phyloP scores from a whole-genome alignment of 2,888 invertebrate genomes.

The Philaethria dido region DNA sequence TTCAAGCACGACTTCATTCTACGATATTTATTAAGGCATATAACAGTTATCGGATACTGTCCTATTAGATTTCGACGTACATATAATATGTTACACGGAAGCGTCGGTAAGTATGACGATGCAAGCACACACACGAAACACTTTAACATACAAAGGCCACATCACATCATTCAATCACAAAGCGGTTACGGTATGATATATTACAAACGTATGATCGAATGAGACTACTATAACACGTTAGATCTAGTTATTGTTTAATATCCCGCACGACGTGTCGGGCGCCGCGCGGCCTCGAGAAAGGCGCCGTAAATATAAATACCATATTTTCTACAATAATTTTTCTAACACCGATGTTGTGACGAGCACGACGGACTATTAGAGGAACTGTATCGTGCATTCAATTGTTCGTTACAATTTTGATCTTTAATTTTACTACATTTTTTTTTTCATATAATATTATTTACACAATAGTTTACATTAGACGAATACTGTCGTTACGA shows the following conservation, averaged over 20 bases:
- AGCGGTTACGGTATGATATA: slow-evolving; percentile 72
- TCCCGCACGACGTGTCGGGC: slow-evolving; percentile 61
- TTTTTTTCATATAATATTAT: slow-evolving; percentile 59
- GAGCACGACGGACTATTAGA: slow-evolving; percentile 79
- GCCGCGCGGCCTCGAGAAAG: slow-evolving; percentile 61
- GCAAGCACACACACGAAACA: slow-evolving; percentile 75
- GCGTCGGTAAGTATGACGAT: slow-evolving; percentile 69
- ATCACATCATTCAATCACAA: slow-evolving; percentile 83
- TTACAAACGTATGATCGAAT: slow-evolving; percentile 59
- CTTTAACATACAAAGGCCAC: slow-evolving; percentile 82
- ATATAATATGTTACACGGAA: slow-evolving; percentile 59
- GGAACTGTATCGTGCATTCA: slow-evolving; percentile 83
- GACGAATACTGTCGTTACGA: slow-evolving; percentile 50
- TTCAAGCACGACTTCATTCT: slow-evolving; percentile 27
- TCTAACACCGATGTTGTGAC: slow-evolving; percentile 66
- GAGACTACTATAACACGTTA: slow-evolving; percentile 61
- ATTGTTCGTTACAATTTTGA: slow-evolving; percentile 75
- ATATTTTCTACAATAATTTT: slow-evolving; percentile 47
- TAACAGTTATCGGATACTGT: slow-evolving; percentile 65
- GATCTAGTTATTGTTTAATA: slow-evolving; percentile 69
- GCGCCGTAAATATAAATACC: slow-evolving; percentile 50
- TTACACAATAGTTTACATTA: slow-evolving; percentile 64
- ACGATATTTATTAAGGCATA: slow-evolving; percentile 63
- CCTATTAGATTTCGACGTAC: slow-evolving; percentile 63
- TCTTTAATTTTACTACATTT: slow-evolving; percentile 56